Conservation (phyloP, 2,113 vertebrate species). For the Phrynocephalus versicolor region DNA sequence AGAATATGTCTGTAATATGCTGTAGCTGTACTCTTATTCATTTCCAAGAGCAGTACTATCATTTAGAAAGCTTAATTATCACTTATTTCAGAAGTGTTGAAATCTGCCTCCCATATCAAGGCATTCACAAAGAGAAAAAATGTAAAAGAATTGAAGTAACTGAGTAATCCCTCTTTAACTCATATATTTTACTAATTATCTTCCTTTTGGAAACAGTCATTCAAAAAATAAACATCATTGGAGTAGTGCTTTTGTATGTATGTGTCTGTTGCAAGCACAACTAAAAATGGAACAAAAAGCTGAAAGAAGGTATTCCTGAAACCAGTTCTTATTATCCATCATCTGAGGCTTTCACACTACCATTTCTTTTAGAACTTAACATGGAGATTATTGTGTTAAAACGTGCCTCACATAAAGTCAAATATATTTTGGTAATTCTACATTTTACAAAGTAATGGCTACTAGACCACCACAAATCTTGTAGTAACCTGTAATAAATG, state of each 20-base stretch:
- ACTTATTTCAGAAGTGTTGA: conserved; percentile 17
- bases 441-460: too few relatives aligned
- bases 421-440: too few relatives aligned
- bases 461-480: too few relatives aligned
- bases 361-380: neutral
- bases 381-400: neutral
- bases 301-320: neutral
- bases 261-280: neutral
- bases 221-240: neutral
- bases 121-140: conserved; percentile 9
- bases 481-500: too few relatives aligned
- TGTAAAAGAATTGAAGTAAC: neutral
- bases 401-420: too few relatives aligned
- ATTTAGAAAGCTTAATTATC: conserved; percentile 7
- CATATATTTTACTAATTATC: neutral
- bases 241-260: neutral
- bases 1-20: neutral
- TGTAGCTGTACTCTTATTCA: neutral
- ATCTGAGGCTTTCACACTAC: neutral
- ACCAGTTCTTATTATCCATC: neutral
- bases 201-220: neutral
- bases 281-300: neutral
- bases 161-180: neutral
- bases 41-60: neutral
- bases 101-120: conserved; percentile 14